Conservation (phyloP, 1,140 invertebrate genomes). For the Sminthurides bifidus region DNA sequence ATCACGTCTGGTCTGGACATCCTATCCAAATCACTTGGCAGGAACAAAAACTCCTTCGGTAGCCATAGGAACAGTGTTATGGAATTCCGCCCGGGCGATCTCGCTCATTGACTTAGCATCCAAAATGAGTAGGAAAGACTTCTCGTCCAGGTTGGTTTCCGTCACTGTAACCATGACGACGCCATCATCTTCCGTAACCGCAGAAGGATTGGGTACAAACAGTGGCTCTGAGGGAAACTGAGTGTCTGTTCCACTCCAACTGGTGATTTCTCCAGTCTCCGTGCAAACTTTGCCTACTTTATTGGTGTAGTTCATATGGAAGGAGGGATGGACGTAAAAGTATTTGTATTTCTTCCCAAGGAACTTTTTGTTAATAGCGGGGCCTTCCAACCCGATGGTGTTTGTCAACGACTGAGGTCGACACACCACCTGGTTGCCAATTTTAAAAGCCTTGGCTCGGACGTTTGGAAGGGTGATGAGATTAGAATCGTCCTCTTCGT, state of each 20-base stretch:
- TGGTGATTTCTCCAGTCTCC: background rate
- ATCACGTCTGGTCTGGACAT: too few species aligned
- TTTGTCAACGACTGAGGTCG: background rate
- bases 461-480: background rate
- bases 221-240: constrained; percentile 13
- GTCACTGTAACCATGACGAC: constrained; percentile 10
- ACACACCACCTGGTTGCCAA: constrained; percentile 17
- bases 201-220: constrained; percentile 15
- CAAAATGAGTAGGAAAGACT: constrained; percentile 11
- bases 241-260: constrained; percentile 11
- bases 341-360: constrained; percentile 14
- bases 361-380: constrained; percentile 16
- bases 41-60: constrained; percentile 14
- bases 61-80: constrained; percentile 10
- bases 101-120: constrained; percentile 18
- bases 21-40: too few species aligned
- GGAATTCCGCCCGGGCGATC: constrained; percentile 11
- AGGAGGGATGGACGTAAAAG: constrained; percentile 10
- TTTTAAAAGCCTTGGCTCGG: constrained; percentile 5
- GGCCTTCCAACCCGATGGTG: constrained; percentile 5
- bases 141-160: background rate
- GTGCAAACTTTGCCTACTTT: constrained; percentile 14
- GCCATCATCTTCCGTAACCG: constrained; percentile 14
- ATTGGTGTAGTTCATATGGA: constrained; percentile 7
- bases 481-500: background rate